These are phyloP conservation scores for Procambarus clarkii DNA, from an alignment of 1,140 invertebrate genomes.

Conservation along the genomic window DNA sequence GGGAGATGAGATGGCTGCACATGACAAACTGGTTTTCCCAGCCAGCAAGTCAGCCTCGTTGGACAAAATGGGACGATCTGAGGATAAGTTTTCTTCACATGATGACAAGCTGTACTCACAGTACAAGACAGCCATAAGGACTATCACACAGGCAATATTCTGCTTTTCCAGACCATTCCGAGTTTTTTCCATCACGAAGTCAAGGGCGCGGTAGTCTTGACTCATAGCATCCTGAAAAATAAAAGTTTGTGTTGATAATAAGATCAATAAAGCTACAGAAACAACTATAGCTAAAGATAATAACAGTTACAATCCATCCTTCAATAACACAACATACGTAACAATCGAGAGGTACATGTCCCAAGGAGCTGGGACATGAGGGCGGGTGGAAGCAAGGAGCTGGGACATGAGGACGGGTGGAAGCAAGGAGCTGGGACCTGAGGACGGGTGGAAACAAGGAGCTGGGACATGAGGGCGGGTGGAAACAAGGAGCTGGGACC, in stretches of 20 bases:
- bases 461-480: too few relatives aligned
- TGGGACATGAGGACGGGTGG: too few relatives aligned
- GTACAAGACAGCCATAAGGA: background rate
- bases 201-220: conserved; percentile 12
- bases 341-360: too few relatives aligned
- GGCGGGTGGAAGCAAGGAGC: too few relatives aligned
- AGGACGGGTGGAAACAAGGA: too few relatives aligned
- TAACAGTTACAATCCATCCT: background rate
- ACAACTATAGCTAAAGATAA: background rate
- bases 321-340: background rate
- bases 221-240: conserved; percentile 3
- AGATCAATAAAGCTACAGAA: background rate
- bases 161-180: background rate
- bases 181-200: background rate
- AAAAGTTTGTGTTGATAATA: background rate
- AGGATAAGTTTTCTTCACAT: background rate
- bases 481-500: too few relatives aligned
- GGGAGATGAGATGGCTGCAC: background rate
- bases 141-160: background rate
- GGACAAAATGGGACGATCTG: background rate
- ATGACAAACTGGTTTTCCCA: background rate
- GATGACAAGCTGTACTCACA: background rate
- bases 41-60: background rate
- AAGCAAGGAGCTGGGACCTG: too few relatives aligned
- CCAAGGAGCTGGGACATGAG: too few relatives aligned